Evolutionary conservation across 2,797 vertebrate species (phyloP).

Genomic region (Chelonia mydas): DNA sequence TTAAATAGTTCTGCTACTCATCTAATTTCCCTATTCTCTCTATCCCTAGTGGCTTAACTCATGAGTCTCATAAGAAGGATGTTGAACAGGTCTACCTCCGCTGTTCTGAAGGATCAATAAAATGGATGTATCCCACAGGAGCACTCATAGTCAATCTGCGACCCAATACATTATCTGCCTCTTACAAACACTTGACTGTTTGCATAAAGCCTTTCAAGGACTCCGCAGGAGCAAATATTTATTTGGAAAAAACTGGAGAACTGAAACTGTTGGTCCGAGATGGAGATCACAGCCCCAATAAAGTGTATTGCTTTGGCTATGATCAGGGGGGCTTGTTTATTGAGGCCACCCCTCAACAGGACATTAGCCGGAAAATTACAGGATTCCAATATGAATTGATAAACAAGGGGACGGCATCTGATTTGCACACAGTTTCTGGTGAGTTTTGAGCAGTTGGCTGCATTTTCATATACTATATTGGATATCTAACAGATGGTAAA

Average conservation of each 20-base stretch:
- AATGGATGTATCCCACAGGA: slow-evolving; percentile 98
- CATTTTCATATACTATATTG: rapidly evolving
- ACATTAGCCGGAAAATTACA: slow-evolving; percentile 94
- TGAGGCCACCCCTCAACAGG: slow-evolving; percentile 92
- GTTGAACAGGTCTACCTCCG: slow-evolving; percentile 99
- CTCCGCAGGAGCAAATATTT: slow-evolving; percentile 95
- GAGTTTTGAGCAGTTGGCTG: slow-evolving; percentile 67
- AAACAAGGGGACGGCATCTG: slow-evolving; percentile 81
- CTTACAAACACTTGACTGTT: slow-evolving; percentile 88
- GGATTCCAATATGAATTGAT: slow-evolving; percentile 96
- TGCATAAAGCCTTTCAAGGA: slow-evolving; percentile 93
- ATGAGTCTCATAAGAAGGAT: slow-evolving; percentile 93
- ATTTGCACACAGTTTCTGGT: slow-evolving; percentile 86
- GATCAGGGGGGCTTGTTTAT: slow-evolving; percentile 93
- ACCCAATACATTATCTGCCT: slow-evolving; percentile 88
- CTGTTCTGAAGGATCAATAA: slow-evolving; percentile 92
- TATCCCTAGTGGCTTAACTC: slow-evolving; percentile 90
- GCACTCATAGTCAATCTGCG: slow-evolving; percentile 96
- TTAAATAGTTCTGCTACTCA: not conserved
- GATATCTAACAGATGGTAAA: not conserved
- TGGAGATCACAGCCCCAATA: slow-evolving; percentile 81
- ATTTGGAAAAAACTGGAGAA: slow-evolving; percentile 94
- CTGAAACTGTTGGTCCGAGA: slow-evolving; percentile 92
- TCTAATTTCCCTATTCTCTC: slow-evolving; percentile 44
- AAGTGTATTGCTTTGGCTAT: slow-evolving; percentile 91